Evolutionary conservation across 1,140 invertebrate genomes (phyloP).

Genomic region (Eumaeus atala): DNA sequence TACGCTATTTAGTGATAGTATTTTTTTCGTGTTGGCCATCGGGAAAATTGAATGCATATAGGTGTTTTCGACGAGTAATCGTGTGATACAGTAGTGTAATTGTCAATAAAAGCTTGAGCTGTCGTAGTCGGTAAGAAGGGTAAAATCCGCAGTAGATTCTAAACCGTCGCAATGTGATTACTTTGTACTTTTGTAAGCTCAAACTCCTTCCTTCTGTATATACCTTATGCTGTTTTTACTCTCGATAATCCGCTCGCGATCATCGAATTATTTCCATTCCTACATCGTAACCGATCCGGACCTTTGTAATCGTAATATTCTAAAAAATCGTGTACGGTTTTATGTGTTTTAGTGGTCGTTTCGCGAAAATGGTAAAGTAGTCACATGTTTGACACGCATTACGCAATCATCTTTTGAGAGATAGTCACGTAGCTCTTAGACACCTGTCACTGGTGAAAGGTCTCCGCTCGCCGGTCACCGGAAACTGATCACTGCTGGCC

Average conservation of each 20-base stretch:
- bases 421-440: slow-evolving; percentile 15
- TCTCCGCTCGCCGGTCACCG: no score
- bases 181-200: slow-evolving; percentile 73
- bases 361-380: slow-evolving; percentile 7
- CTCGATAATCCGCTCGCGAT: slow-evolving; percentile 21
- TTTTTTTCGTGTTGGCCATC: slow-evolving; percentile 62
- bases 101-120: slow-evolving; percentile 68
- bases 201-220: slow-evolving; percentile 66
- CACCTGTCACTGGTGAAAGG: background rate
- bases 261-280: slow-evolving; percentile 8
- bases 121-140: slow-evolving; percentile 64
- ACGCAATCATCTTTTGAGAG: slow-evolving; percentile 11
- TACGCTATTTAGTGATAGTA: slow-evolving; percentile 63
- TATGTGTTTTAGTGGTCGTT: slow-evolving; percentile 7
- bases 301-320: slow-evolving; percentile 10
- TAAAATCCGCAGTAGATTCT: slow-evolving; percentile 65
- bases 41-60: slow-evolving; percentile 67
- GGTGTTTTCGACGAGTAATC: slow-evolving; percentile 65
- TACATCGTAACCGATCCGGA: slow-evolving; percentile 11
- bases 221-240: slow-evolving; percentile 57
- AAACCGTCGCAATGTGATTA: slow-evolving; percentile 67
- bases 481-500: background rate
- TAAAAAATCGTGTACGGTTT: slow-evolving; percentile 9
- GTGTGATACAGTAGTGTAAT: slow-evolving; percentile 68
- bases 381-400: slow-evolving; percentile 13